Evolutionary conservation across 2,797 vertebrate species (phyloP), one percentile per base, ranked within the genome.

Genomic region (Tauraco hartlaubi): DNA sequence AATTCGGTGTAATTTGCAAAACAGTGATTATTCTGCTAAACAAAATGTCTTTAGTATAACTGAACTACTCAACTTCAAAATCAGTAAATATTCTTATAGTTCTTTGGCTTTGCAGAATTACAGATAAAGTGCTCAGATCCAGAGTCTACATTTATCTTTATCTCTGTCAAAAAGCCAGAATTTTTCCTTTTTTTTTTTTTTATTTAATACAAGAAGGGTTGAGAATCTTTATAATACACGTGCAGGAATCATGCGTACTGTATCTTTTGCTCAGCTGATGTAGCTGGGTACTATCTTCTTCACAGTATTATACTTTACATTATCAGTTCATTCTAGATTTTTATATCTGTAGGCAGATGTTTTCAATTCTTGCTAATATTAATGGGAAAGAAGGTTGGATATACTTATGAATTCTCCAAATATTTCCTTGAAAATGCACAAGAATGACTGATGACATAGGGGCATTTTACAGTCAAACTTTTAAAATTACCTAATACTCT

Each of bases 221-320:
- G 9, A 59, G 31, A 69, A 44, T 55, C 22, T 39, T 88, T 83
- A 18, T 11, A 54, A 13, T 29, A 23, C 5, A 33, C 7, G 17
- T 3, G 3, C 28, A 68, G 22, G 11, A 37, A 55, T 33, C 9
- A 8, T 3, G 14, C 4, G 2, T 9, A 11, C 8, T 35, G 7
- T 49, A 18, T 29, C 28, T 58, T 49, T 64, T 54, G 11, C 17
- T 87, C 17, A 58, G 31, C 13, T 77, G 51, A 31, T 26, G 51
- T 9, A 86, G 28, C 58, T 51, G 31, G 17, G 28, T 23, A 89
- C 23, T 28, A 43, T 26, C 31, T 81, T 80, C 63, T 44, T 73
- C 39, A 26, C 16, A 63, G 15, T 9, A 16, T 31, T 59, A 6
- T 43, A 21, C 31, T 58, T 58, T 14, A 49, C 46, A 14, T 51